A percentile compares a stretch with the other conserved stretches of the same genome.
Conservation (phyloP, 1,140 invertebrate genomes). For the Agrypnia vestita region DNA sequence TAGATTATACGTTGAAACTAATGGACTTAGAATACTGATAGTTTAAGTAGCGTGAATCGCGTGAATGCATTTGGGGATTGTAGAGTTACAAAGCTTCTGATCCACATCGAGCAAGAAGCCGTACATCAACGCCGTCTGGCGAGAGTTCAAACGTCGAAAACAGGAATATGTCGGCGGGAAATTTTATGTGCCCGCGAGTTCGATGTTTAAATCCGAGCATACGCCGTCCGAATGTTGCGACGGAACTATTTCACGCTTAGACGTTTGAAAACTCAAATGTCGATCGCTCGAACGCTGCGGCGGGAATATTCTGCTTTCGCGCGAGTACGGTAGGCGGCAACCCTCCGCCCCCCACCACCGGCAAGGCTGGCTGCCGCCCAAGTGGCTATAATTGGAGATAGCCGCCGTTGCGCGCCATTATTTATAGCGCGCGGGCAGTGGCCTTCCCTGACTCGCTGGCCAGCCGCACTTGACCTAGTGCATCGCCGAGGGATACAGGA, state of each 20-base stretch:
- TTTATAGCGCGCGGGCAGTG: conserved; percentile 70
- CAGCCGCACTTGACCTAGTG: conserved; percentile 69
- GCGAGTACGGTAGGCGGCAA: conserved; percentile 22
- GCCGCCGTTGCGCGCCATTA: conserved; percentile 66
- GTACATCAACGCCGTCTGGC: too few species aligned
- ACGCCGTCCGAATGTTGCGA: too few species aligned
- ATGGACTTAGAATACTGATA: too few species aligned
- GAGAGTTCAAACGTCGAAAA: too few species aligned
- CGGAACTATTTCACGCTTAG: background rate
- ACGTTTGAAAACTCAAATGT: conserved; percentile 27
- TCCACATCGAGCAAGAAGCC: too few species aligned
- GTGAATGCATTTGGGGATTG: too few species aligned
- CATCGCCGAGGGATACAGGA: conserved; percentile 24
- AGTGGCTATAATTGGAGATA: conserved; percentile 71
- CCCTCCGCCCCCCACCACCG: background rate
- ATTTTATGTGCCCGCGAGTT: too few species aligned
- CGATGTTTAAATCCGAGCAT: too few species aligned
- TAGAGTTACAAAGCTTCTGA: too few species aligned
- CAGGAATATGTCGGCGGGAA: too few species aligned
- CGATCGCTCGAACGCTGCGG: conserved; percentile 45
- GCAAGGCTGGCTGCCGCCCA: conserved; percentile 66
- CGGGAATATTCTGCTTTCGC: background rate
- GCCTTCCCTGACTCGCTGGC: conserved; percentile 65
- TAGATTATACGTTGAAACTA: too few species aligned
- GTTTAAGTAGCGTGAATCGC: too few species aligned